Conservation (phyloP, 2,888 invertebrate genomes). For the Lucinisca nassula region DNA sequence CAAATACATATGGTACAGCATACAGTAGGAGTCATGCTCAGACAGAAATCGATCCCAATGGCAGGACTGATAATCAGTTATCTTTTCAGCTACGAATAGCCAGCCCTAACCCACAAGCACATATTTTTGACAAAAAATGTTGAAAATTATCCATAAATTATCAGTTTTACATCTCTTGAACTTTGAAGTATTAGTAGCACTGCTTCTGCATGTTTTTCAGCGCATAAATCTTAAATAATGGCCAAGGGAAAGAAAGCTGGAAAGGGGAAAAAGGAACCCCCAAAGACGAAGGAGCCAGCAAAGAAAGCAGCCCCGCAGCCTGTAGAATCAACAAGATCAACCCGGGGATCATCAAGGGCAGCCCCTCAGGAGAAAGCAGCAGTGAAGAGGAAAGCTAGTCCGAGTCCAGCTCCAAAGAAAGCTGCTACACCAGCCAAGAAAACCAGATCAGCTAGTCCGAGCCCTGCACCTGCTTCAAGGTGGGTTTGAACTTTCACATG, state of each 20-base stretch:
- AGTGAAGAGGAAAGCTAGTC: constrained; percentile 57
- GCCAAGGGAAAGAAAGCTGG: not conserved
- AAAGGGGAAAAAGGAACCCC: not conserved
- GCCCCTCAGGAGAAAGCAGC: not conserved
- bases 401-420: constrained; percentile 45
- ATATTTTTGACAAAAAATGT: too few species aligned
- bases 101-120: too few species aligned
- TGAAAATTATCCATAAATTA: too few species aligned
- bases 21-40: too few species aligned
- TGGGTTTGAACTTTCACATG: constrained; percentile 13
- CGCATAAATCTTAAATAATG: not conserved
- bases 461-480: constrained; percentile 67
- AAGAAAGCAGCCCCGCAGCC: not conserved
- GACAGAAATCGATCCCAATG: too few species aligned
- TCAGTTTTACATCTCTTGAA: too few species aligned
- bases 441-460: constrained; percentile 62
- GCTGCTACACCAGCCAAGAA: constrained; percentile 56
- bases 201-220: too few species aligned
- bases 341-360: not conserved
- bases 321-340: not conserved
- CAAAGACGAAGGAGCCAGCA: not conserved
- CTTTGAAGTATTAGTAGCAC: too few species aligned
- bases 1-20: too few species aligned
- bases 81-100: too few species aligned
- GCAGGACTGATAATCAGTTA: too few species aligned